Conservation (phyloP, 2,888 invertebrate genomes). For the Octonoba sinensis region DNA sequence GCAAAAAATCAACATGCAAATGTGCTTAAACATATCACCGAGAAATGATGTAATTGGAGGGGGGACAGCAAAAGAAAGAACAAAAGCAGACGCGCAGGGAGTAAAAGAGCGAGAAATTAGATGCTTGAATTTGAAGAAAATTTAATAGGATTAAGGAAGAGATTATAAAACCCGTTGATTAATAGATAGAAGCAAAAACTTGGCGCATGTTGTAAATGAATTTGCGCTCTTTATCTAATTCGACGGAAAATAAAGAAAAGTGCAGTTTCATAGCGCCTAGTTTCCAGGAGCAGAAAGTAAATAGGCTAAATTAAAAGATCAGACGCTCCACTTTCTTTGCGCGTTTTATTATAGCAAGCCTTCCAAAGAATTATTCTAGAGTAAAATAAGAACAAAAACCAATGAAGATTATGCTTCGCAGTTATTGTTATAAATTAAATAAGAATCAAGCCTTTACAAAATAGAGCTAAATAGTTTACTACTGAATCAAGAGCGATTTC, state of each 20-base stretch:
- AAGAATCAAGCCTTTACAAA: too few relatives aligned
- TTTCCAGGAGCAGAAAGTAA: neutral
- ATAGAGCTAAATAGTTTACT: too few relatives aligned
- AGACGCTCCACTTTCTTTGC: neutral
- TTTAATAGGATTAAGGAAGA: conserved; percentile 62
- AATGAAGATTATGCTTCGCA: too few relatives aligned
- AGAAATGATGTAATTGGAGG: conserved; percentile 33
- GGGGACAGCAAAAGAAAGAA: conserved; percentile 32
- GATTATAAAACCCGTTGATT: conserved; percentile 61
- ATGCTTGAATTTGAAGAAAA: conserved; percentile 55
- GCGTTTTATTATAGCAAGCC: too few relatives aligned
- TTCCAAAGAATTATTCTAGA: too few relatives aligned
- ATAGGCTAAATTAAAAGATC: conserved; percentile 2
- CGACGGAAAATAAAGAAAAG: conserved; percentile 14
- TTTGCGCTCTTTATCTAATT: conserved; percentile 22
- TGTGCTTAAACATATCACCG: conserved; percentile 38
- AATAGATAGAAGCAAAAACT: conserved; percentile 58
- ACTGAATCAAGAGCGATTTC: too few relatives aligned
- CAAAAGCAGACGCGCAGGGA: conserved; percentile 38
- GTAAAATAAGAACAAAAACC: too few relatives aligned
- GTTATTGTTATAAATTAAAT: too few relatives aligned
- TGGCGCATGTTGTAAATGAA: conserved; percentile 50
- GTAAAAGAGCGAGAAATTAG: conserved; percentile 61
- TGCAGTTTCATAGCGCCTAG: conserved; percentile 1
- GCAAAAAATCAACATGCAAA: conserved; percentile 45